phyloP scores from a whole-genome alignment of 2,797 vertebrate genomes.

The Rousettus madagascariensis region DNA sequence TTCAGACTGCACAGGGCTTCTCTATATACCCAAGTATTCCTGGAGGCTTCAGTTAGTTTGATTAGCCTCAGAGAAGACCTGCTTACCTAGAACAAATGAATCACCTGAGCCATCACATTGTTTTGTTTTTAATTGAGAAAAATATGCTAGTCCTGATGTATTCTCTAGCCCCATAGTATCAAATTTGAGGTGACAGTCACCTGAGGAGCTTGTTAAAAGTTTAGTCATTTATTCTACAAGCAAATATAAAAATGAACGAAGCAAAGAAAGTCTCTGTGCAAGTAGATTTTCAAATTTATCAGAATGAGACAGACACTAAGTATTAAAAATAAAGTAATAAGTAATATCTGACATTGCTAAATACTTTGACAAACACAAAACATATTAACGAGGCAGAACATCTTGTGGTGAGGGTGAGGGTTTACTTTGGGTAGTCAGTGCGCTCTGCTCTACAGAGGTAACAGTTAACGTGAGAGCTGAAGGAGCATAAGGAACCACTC shows the following conservation, averaged over 20 bases:
- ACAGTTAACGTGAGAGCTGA: not conserved
- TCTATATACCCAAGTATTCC: not conserved
- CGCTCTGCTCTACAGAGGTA: too few species aligned
- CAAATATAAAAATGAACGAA: not conserved
- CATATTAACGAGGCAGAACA: not conserved
- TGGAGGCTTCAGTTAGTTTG: not conserved
- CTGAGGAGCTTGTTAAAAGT: not conserved
- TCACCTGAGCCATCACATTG: not conserved
- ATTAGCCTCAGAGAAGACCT: not conserved
- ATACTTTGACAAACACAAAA: not conserved
- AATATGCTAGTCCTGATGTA: not conserved
- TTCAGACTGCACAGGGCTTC: not conserved
- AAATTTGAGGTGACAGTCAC: not conserved
- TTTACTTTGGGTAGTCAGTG: not conserved
- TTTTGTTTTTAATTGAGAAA: constrained; percentile 22
- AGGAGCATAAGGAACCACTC: not conserved
- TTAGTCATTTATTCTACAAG: not conserved
- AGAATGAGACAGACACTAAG: not conserved
- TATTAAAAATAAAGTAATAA: not conserved
- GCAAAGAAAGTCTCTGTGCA: not conserved
- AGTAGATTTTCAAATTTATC: not conserved
- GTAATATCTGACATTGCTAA: not conserved
- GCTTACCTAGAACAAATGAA: not conserved
- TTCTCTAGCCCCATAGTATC: not conserved
- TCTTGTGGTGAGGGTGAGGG: not conserved